These are phyloP conservation scores for Mystacides longicornis DNA, from an alignment of 2,888 invertebrate genomes.

Conservation along the genomic window DNA sequence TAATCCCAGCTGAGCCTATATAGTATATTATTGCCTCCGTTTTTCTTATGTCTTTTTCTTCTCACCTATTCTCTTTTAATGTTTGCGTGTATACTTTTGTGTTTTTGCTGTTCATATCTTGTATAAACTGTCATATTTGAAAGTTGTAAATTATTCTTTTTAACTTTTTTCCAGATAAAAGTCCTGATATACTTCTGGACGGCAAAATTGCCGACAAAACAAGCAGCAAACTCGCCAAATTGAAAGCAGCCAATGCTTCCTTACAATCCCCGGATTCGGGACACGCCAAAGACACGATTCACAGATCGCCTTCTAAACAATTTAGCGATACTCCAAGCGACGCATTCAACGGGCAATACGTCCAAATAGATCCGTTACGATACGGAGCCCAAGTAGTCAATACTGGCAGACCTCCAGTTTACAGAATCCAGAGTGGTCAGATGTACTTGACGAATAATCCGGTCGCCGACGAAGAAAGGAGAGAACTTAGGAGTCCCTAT, in stretches of 20 bases:
- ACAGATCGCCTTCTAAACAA: conserved; percentile 1
- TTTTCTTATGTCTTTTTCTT: no score
- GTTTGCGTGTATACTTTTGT: no score
- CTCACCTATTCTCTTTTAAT: no score
- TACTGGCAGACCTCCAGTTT: conserved; percentile 12
- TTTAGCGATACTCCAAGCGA: conserved; percentile 5
- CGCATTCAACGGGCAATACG: conserved; percentile 20
- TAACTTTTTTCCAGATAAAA: conserved; percentile 38
- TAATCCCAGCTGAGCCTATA: no score
- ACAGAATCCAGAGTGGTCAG: conserved; percentile 13
- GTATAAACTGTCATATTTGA: no score
- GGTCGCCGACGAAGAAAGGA: conserved; percentile 10
- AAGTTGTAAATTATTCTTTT: no score
- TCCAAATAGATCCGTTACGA: conserved; percentile 21
- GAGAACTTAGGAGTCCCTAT: conserved; percentile 29
- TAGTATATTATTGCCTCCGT: no score
- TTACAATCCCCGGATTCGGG: conserved; percentile 6
- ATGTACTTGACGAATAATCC: conserved; percentile 14
- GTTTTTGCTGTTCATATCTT: no score
- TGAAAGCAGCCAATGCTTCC: conserved; percentile 12
- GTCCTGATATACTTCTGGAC: conserved; percentile 45
- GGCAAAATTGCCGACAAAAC: conserved; percentile 44
- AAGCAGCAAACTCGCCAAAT: conserved; percentile 15
- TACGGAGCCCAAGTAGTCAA: conserved; percentile 20
- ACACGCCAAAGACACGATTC: neutral